phyloP scores from a whole-genome alignment of 2,888 invertebrate species.

The Yponomeuta evonymella region DNA sequence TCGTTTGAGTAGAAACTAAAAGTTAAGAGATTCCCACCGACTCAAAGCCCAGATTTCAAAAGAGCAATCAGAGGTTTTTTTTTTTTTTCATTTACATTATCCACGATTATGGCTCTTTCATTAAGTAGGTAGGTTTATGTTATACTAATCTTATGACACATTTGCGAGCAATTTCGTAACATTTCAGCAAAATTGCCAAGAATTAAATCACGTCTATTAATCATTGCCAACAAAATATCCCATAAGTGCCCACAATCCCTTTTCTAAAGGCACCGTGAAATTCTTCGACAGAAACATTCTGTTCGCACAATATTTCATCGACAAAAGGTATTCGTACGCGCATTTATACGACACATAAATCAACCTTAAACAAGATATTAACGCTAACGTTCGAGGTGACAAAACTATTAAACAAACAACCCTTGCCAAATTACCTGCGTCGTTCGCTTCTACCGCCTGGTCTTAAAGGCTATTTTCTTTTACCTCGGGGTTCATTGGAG shows the following conservation, averaged over 20 bases:
- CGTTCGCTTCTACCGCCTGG: background rate
- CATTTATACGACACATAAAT: slow-evolving; percentile 55
- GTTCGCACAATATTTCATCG: slow-evolving; percentile 52
- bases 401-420: slow-evolving; percentile 43
- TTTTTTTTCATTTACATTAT: no score
- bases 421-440: background rate
- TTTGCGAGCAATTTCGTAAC: background rate
- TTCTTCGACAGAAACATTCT: slow-evolving; percentile 41
- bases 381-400: slow-evolving; percentile 42
- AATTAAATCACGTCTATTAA: slow-evolving; percentile 41
- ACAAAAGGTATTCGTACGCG: slow-evolving; percentile 26
- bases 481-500: background rate
- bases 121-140: no score
- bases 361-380: slow-evolving; percentile 65
- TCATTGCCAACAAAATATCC: slow-evolving; percentile 56
- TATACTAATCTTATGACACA: background rate
- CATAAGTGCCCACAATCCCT: slow-evolving; percentile 69
- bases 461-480: background rate
- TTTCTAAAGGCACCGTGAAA: slow-evolving; percentile 55
- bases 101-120: no score
- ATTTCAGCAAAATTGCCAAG: background rate
- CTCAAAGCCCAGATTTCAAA: no score
- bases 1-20: no score
- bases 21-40: no score
- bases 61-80: no score